Conservation (phyloP, 2,113 vertebrate species). For the Chitala chitala region DNA sequence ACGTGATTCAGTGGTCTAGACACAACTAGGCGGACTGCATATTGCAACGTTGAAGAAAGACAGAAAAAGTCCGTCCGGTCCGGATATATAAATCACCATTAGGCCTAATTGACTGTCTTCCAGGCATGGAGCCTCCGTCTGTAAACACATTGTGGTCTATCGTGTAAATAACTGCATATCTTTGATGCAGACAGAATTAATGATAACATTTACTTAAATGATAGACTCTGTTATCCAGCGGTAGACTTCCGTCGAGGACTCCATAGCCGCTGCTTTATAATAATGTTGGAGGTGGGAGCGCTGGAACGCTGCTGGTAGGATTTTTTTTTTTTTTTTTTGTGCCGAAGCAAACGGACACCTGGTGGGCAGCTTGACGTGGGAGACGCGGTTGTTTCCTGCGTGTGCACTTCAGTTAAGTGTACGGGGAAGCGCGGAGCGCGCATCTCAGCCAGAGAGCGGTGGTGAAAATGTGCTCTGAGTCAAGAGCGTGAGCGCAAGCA, state of each 20-base stretch:
- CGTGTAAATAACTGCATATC: constrained; percentile 65
- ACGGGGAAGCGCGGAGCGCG: background rate
- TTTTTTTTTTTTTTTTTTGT: too few species aligned
- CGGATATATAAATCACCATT: constrained; percentile 54
- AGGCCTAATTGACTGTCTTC: constrained; percentile 46
- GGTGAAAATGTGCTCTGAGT: background rate
- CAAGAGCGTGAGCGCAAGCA: background rate
- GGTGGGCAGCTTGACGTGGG: background rate
- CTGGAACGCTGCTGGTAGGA: constrained; percentile 28
- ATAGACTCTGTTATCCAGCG: constrained; percentile 50
- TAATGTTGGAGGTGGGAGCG: constrained; percentile 34
- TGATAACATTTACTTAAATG: constrained; percentile 64
- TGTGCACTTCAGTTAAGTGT: background rate
- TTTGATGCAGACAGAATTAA: constrained; percentile 66
- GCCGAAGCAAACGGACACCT: background rate
- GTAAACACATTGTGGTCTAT: constrained; percentile 65
- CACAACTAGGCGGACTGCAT: constrained; percentile 34
- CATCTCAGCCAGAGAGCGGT: background rate
- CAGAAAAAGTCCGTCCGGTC: constrained; percentile 51
- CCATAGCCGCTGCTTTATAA: constrained; percentile 37
- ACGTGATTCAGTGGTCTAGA: constrained; percentile 50
- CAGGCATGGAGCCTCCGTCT: constrained; percentile 48
- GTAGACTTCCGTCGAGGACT: constrained; percentile 53
- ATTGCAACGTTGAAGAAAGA: constrained; percentile 43
- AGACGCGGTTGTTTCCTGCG: background rate